phyloP scores from a whole-genome alignment of 2,113 vertebrate genomes.

The Ameiurus melas region DNA sequence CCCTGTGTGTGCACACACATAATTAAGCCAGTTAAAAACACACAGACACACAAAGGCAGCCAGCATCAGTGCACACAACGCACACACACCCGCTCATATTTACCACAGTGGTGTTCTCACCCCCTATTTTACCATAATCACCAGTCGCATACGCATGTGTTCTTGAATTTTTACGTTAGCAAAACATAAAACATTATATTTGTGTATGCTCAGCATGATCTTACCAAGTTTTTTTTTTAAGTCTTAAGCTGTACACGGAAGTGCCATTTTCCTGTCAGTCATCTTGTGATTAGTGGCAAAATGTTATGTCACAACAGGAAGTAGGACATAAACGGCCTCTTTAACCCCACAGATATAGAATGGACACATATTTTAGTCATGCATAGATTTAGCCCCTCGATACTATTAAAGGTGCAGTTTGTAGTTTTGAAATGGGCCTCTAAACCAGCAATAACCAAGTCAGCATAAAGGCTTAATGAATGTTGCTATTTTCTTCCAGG shows the following conservation, averaged over 20 bases:
- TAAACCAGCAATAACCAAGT: not conserved
- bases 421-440: not conserved
- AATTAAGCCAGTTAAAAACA: slow-evolving; percentile 78
- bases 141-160: not conserved
- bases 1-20: slow-evolving; percentile 70
- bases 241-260: not conserved
- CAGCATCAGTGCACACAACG: not conserved
- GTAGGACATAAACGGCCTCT: not conserved
- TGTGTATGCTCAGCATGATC: no score
- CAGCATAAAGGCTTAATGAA: not conserved
- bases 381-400: no score
- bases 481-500: not conserved
- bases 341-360: not conserved
- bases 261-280: not conserved
- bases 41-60: slow-evolving; percentile 8
- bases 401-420: not conserved
- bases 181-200: not conserved
- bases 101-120: not conserved
- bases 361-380: not conserved
- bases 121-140: not conserved
- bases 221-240: not conserved
- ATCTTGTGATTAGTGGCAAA: not conserved
- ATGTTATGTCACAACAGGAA: slow-evolving; percentile 1
- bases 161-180: not conserved
- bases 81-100: not conserved